These are phyloP conservation scores for Eupithecia insigniata DNA, from an alignment of 2,888 invertebrate genomes.

Conservation along the genomic window DNA sequence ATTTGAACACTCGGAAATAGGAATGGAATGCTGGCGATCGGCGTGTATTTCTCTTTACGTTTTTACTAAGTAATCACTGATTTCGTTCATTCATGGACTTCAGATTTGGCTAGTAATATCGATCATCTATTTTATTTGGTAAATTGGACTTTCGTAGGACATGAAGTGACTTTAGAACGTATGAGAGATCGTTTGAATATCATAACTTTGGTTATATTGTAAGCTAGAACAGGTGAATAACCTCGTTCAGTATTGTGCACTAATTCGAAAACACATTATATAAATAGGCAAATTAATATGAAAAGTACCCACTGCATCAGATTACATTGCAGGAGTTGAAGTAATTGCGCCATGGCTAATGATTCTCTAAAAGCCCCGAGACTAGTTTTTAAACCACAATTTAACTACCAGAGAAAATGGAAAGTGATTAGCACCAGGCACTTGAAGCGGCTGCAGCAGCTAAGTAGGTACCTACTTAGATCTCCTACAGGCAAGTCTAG, in stretches of 20 bases:
- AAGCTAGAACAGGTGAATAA: too few relatives aligned
- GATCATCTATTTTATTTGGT: background rate
- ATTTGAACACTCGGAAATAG: too few relatives aligned
- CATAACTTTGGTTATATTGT: too few relatives aligned
- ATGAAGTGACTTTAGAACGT: too few relatives aligned
- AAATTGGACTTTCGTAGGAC: too few relatives aligned
- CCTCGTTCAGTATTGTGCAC: too few relatives aligned
- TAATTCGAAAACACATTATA: too few relatives aligned
- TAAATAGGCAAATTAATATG: background rate
- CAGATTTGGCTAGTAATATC: background rate
- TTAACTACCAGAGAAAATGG: constrained; percentile 37
- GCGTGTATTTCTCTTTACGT: background rate
- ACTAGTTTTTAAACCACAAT: constrained; percentile 41
- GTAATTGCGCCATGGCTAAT: background rate
- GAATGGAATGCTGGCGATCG: too few relatives aligned
- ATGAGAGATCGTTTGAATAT: too few relatives aligned
- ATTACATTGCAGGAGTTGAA: background rate
- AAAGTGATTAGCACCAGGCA: constrained; percentile 27
- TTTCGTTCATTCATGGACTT: background rate
- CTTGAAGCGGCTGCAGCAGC: background rate
- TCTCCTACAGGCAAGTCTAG: too few relatives aligned
- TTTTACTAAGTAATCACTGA: too few relatives aligned
- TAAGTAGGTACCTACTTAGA: background rate
- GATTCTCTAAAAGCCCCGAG: constrained; percentile 30
- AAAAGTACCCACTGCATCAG: background rate